Conservation (phyloP, 2,113 vertebrate species). For the Cyprinus carpio region DNA sequence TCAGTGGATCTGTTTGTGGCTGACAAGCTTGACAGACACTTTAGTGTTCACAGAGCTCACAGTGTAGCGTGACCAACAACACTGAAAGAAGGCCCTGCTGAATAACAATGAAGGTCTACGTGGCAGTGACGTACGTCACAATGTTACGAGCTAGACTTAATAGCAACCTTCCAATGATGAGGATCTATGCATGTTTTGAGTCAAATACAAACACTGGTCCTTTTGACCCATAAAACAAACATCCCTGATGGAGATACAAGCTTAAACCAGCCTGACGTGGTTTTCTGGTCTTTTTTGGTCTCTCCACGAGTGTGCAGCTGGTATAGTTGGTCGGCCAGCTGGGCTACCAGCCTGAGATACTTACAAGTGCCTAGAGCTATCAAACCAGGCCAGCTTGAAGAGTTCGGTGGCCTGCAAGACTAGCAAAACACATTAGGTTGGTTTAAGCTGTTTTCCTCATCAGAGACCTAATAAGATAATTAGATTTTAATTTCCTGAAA, state of each 20-base stretch:
- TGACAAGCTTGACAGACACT: slow-evolving; percentile 34
- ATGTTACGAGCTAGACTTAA: not conserved
- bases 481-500: not conserved
- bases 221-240: not conserved
- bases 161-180: not conserved
- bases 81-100: slow-evolving; percentile 1
- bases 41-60: slow-evolving; percentile 9
- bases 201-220: not conserved
- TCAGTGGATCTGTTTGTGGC: slow-evolving; percentile 40
- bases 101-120: slow-evolving; percentile 9
- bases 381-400: not conserved
- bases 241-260: not conserved
- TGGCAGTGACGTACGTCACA: not conserved
- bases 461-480: not conserved
- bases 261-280: not conserved
- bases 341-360: not conserved
- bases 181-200: not conserved
- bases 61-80: not conserved
- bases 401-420: not conserved
- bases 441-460: not conserved
- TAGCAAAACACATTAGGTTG: not conserved
- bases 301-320: no score
- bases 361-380: not conserved
- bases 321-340: not conserved
- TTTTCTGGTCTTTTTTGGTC: not conserved